A percentile compares a stretch with the other conserved stretches of the same genome.
phyloP scores from a whole-genome alignment of 2,113 vertebrate species.

The Xerus inauris region DNA sequence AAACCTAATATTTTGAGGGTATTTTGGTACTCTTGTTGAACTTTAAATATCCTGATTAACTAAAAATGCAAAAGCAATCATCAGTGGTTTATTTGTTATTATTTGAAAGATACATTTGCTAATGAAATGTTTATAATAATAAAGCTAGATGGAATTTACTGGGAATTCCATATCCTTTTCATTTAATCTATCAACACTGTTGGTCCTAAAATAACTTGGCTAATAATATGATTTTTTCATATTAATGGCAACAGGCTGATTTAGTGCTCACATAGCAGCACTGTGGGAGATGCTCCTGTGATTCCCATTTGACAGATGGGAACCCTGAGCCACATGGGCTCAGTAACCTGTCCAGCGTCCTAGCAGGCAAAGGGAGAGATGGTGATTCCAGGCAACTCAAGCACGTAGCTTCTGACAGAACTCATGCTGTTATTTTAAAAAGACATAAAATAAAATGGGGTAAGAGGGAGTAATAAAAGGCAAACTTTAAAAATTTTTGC shows the following conservation, averaged over 20 bases:
- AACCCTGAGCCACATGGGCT: not conserved
- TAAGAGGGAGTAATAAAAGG: fast-evolving
- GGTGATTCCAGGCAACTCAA: not conserved
- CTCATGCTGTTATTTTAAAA: not conserved
- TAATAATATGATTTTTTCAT: not conserved
- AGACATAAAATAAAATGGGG: not conserved
- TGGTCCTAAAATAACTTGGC: not conserved
- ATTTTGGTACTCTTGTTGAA: not conserved
- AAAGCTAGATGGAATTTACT: not conserved
- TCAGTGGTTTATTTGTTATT: not conserved
- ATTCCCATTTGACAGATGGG: not conserved
- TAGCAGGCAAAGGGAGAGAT: not conserved
- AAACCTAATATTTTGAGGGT: not conserved
- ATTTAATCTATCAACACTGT: not conserved
- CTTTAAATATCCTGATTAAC: not conserved
- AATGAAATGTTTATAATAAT: not conserved
- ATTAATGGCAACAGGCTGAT: not conserved
- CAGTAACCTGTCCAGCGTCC: fast-evolving
- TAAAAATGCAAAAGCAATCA: not conserved
- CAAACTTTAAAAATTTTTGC: not conserved
- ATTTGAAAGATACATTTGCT: not conserved
- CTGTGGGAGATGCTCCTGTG: not conserved
- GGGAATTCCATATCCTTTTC: not conserved
- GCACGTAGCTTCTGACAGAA: not conserved
- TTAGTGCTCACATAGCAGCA: not conserved